phyloP scores from a whole-genome alignment of 2,888 invertebrate genomes.

The Sinopyrophorus schimmeli region DNA sequence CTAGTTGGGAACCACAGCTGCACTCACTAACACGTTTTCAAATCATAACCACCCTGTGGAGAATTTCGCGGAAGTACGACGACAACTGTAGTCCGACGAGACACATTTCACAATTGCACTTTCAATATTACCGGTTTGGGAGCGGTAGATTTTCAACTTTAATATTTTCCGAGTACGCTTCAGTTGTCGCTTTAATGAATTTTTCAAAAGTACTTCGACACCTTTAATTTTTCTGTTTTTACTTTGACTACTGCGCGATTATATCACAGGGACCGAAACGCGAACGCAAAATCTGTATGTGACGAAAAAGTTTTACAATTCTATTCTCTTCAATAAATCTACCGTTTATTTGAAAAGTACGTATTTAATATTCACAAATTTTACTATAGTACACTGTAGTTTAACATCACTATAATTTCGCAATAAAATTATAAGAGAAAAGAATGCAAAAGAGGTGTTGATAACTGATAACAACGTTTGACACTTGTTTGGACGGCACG shows the following conservation, averaged over 20 bases:
- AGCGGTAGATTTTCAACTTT: constrained; percentile 8
- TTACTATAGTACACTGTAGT: no score
- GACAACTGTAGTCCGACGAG: constrained; percentile 12
- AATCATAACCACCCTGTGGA: constrained; percentile 20
- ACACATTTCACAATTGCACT: constrained; percentile 17
- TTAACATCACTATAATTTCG: no score
- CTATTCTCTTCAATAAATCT: no score
- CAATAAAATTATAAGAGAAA: no score
- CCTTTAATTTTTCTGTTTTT: constrained; percentile 1
- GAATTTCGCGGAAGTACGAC: constrained; percentile 17
- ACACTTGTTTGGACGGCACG: constrained; percentile 16
- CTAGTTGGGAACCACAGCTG: constrained; percentile 15
- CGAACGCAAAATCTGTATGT: no score
- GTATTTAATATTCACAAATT: no score
- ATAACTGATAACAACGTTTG: neutral
- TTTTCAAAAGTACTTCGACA: constrained; percentile 1
- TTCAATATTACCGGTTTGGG: constrained; percentile 11
- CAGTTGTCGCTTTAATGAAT: constrained; percentile 3
- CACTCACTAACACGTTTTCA: constrained; percentile 24
- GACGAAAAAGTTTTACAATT: no score
- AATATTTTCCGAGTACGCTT: constrained; percentile 12
- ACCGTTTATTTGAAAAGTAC: no score
- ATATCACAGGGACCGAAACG: constrained; percentile 6
- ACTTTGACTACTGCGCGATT: constrained; percentile 1
- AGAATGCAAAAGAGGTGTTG: neutral